Evolutionary conservation across 2,113 vertebrate species (phyloP).

Genomic region (Nothobranchius kuhntae): DNA sequence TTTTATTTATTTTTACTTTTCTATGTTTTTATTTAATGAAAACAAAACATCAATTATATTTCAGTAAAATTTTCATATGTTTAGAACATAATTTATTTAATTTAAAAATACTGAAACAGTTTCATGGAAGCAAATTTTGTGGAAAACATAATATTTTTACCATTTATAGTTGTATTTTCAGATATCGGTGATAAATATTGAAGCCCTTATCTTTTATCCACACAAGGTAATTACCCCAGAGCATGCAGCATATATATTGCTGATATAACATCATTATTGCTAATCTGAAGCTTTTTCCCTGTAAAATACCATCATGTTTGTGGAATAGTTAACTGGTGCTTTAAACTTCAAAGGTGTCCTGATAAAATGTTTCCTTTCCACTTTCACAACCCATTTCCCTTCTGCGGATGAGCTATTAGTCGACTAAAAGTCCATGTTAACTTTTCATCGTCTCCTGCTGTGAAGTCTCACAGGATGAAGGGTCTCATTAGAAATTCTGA

Average conservation of each 20-base stretch:
- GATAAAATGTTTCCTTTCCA: background rate
- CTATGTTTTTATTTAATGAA: no score
- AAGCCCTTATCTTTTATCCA: background rate
- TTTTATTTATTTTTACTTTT: no score
- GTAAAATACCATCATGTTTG: background rate
- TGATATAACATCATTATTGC: background rate
- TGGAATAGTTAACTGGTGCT: background rate
- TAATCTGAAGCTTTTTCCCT: background rate
- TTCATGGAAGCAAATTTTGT: no score
- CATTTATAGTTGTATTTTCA: background rate
- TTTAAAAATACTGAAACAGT: no score
- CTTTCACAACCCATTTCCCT: background rate
- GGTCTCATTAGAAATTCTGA: constrained; percentile 46
- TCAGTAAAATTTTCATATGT: no score
- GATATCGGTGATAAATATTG: background rate
- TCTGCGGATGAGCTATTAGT: background rate
- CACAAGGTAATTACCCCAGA: background rate
- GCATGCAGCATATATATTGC: background rate
- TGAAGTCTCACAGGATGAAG: background rate
- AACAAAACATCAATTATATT: no score
- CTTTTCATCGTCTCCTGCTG: constrained; percentile 14
- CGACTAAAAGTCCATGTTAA: constrained; percentile 15
- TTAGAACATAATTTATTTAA: no score
- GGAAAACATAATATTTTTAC: no score
- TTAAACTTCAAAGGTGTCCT: background rate